Percentiles rank a stretch among this genome's conserved stretches.
These are phyloP conservation scores for Spinus olivaceus DNA, from an alignment of 2,797 vertebrate genomes.

Conservation along the genomic window DNA sequence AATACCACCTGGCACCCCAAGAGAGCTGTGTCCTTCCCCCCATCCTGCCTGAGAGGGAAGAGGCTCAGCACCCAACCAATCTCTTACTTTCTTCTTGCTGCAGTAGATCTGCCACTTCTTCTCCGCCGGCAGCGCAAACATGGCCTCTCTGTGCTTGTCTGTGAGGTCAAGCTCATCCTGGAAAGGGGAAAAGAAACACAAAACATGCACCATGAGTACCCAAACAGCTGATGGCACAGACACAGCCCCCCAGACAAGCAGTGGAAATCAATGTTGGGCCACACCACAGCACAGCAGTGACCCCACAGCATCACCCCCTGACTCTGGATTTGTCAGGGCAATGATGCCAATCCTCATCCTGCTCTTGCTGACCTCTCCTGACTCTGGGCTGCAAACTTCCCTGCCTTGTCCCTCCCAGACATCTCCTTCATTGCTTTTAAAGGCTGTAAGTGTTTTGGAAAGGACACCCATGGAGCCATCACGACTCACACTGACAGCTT, in stretches of 20 bases:
- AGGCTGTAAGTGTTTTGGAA: not conserved
- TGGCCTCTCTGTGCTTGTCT: constrained; percentile 89
- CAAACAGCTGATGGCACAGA: not conserved
- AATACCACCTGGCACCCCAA: not conserved
- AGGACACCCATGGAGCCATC: not conserved
- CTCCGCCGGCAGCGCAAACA: constrained; percentile 92
- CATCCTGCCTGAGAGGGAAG: not conserved
- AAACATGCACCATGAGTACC: not conserved
- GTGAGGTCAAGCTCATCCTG: constrained; percentile 95
- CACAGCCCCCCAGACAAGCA: not conserved
- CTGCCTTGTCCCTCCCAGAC: not conserved
- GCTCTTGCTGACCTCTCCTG: not conserved
- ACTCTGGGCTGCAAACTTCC: not conserved
- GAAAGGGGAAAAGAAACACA: not conserved
- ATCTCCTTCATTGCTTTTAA: not conserved
- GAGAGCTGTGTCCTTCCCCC: not conserved
- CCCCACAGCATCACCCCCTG: fast-evolving
- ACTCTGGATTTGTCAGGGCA: not conserved
- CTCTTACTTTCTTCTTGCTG: constrained; percentile 91
- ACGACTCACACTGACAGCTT: not conserved
- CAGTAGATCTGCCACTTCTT: constrained; percentile 98
- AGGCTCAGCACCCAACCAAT: fast-evolving
- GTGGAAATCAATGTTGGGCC: not conserved
- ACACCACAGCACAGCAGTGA: fast-evolving
- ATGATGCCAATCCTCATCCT: not conserved